Evolutionary conservation across 2,888 invertebrate species (phyloP), one percentile per base, ranked within the genome.

Genomic region (Graphium colonna): DNA sequence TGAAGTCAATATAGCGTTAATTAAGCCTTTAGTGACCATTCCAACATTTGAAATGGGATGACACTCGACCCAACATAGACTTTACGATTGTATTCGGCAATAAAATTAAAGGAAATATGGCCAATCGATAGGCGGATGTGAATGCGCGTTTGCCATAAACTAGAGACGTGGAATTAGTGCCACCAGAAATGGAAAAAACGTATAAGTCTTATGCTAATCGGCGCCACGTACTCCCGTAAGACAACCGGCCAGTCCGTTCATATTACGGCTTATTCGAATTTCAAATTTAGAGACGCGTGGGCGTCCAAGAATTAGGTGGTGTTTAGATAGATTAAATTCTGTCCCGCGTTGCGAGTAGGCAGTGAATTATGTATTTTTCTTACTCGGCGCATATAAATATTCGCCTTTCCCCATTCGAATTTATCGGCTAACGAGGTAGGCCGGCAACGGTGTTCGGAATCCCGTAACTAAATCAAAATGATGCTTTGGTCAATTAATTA

Each of bases 291-390:
- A 78, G 65, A 61, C 62, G 82, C 79, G 88, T 87, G 75, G 87
- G 87, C 75, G 83, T 73, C 65, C 59, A 69, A 65, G 81, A 84
- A 82, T 80, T 82, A 77, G 75, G 62, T 65, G 67, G 67, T 76
- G 68, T 77, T 82, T 77, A 77, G 77, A 79, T 68, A 83, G 81
- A 83, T 82, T 82, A 77, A 79, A 83, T 82, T 83, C 83, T 71
- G 75, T 75, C 75, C 64, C 67, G 70, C 69, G 73, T 9, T 76
- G 80, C 77, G 82, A 62, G 67, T 67, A 66, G 88, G 87, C 62
- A 75, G 79, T 81, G 79, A 89, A 73, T 80, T 85, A 87, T 86
- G 65, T 73, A 66, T 70, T 71, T 74, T 78, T 77, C 71, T 77
- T 60, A 38, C 45, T 12, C 39, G n/a, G 26, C 41, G 50, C 50